A percentile compares a stretch with the other conserved stretches of the same genome.
Conservation (phyloP, 2,888 invertebrate genomes). For the Macrostomum cliftonense region DNA sequence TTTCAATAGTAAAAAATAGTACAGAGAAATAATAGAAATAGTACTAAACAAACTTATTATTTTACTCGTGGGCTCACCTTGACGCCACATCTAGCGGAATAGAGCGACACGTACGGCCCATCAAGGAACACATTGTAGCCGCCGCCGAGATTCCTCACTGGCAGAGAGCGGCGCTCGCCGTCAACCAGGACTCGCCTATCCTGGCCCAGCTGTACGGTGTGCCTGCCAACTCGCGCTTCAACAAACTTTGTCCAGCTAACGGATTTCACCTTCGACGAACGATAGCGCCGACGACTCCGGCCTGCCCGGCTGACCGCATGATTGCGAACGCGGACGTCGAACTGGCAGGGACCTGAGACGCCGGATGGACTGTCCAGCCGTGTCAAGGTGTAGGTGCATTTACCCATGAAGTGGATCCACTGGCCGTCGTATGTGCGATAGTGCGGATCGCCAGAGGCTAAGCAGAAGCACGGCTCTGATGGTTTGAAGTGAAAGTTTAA, state of each 20-base stretch:
- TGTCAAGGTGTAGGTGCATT: conserved; percentile 20
- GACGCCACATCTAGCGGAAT: no score
- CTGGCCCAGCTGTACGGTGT: background rate
- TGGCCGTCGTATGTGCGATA: conserved; percentile 21
- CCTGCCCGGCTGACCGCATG: conserved; percentile 1
- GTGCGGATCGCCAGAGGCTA: conserved; percentile 20
- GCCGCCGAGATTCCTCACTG: no score
- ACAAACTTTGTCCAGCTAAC: conserved; percentile 9
- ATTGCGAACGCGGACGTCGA: conserved; percentile 10
- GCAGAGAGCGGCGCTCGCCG: background rate
- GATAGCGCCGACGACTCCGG: background rate
- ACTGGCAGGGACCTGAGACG: conserved; percentile 4
- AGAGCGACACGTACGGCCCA: no score
- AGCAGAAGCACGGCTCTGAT: conserved; percentile 10
- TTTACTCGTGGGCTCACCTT: no score
- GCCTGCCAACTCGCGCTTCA: conserved; percentile 2
- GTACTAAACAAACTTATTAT: no score
- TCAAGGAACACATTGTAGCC: no score
- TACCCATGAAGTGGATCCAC: conserved; percentile 16
- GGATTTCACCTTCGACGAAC: background rate
- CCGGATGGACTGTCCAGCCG: conserved; percentile 10
- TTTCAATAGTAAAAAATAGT: no score
- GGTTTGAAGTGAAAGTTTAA: no score
- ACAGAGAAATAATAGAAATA: no score
- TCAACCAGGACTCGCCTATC: conserved; percentile 13